phyloP scores from a whole-genome alignment of 2,113 vertebrate genomes.

The Melanotaenia duboulayi region DNA sequence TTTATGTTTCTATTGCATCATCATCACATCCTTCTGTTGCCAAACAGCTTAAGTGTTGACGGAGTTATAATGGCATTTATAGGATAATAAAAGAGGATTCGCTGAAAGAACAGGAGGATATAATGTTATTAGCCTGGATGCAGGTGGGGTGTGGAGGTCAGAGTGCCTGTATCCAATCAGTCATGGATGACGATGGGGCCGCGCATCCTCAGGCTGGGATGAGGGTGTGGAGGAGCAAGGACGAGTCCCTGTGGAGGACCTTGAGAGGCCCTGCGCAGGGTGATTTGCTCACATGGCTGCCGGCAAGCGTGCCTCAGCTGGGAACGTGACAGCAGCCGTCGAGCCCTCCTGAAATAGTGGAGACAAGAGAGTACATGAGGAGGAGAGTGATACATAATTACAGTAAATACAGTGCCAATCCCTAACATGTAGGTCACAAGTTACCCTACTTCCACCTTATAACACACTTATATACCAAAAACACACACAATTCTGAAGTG shows the following conservation, averaged over 20 bases:
- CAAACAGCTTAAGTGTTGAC: conserved; percentile 29
- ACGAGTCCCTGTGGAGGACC: conserved; percentile 77
- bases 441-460: too few species aligned
- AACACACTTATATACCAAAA: too few species aligned
- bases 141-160: conserved; percentile 6
- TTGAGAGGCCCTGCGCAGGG: conserved; percentile 80
- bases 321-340: conserved; percentile 83
- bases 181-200: conserved; percentile 87
- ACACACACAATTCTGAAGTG: too few species aligned
- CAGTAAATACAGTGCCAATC: not conserved
- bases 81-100: conserved; percentile 32
- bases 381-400: not conserved
- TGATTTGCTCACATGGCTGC: conserved; percentile 86
- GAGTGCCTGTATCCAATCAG: conserved; percentile 60
- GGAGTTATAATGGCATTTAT: conserved; percentile 22
- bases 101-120: conserved; percentile 16
- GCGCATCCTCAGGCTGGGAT: conserved; percentile 86
- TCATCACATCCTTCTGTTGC: conserved; percentile 46
- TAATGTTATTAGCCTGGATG: conserved; percentile 22
- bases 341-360: conserved; percentile 76
- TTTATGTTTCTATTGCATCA: conserved; percentile 61
- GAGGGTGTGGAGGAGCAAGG: conserved; percentile 81
- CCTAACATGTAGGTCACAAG: too few species aligned
- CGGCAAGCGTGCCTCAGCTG: conserved; percentile 85
- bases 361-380: conserved; percentile 50